Base-by-base conservation (phyloP, 2,113 vertebrate genomes). In the zebrafish (Danio rerio) region DNA sequence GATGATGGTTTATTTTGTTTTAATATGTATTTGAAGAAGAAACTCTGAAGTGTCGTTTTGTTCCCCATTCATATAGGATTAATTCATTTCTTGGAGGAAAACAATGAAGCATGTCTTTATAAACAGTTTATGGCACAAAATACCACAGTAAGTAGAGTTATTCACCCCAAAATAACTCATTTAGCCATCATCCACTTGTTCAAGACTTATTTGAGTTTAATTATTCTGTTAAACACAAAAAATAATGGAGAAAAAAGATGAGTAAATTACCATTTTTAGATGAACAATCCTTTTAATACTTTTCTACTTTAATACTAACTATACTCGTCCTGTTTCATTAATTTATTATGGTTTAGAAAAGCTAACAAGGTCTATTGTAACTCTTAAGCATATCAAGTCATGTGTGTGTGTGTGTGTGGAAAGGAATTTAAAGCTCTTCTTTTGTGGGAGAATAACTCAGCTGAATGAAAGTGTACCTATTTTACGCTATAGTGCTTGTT, bases 401-500 rank as follows among this genome's bases (percentile, higher is more conserved):
- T 66, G 9, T 45, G 42, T 65, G 42, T 43, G 63, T 66, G 9
- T 45, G 42, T 65, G 42, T 7, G 40, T 1, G 42, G 21, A 5
- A 12, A 72, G 7, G 12, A 31, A 72, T 52, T 6, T 53, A 5
- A 42, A 21, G 20, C 13, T 55, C 7, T 73, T 2, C 2, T 9
- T 45, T n/a, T 10, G 9, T 40, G 13, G 2, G 62, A 15, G 11
- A 42, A 65, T 58, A 12, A 69, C 69, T 85, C 31, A 31, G 65
- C 66, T 71, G 71, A 78, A 78, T 81, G 43, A 62, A 75, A 16
- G n/a, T n/a, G 15, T 16, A 21, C 7, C 16, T 4, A 0, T 68
- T 76, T 85, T 68, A 78, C 62, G 59, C 59, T 59, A 10, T 50
- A 52, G 68, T 59, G 58, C 69, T 69, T 5, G 10, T 43, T 69